These are phyloP conservation scores for Tragelaphus buxtoni DNA, from an alignment of 2,113 vertebrate species.

Conservation along the genomic window DNA sequence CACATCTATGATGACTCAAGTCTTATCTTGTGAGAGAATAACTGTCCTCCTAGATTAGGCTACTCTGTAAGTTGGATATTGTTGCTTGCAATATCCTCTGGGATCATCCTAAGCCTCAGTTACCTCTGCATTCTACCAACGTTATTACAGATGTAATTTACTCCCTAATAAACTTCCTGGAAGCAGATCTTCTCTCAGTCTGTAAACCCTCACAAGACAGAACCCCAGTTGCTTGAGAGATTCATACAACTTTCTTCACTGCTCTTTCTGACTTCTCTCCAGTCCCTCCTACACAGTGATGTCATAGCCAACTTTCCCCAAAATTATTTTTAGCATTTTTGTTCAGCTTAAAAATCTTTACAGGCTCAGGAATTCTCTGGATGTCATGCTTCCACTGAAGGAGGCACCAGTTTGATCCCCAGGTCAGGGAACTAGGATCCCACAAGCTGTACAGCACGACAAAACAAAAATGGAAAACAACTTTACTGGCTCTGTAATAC, in stretches of 20 bases:
- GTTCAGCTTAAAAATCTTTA: background rate
- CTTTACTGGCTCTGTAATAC: background rate
- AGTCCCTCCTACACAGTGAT: background rate
- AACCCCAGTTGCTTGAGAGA: background rate
- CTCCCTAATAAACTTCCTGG: background rate
- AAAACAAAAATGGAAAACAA: background rate
- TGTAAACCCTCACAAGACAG: background rate
- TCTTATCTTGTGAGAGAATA: background rate
- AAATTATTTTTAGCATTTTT: background rate
- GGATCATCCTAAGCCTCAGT: background rate
- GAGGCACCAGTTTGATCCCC: background rate
- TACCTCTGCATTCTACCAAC: background rate
- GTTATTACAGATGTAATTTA: background rate
- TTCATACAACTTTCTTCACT: background rate
- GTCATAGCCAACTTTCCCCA: background rate
- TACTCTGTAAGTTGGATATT: background rate
- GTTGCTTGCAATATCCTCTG: background rate
- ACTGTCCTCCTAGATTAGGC: background rate
- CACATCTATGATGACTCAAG: background rate
- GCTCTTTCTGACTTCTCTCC: background rate
- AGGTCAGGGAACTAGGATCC: background rate
- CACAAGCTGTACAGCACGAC: background rate
- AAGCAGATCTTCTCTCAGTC: background rate
- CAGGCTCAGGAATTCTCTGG: background rate
- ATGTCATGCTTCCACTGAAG: background rate